Conservation (phyloP, 2,797 vertebrate species). For the Benthosema pterotum region DNA sequence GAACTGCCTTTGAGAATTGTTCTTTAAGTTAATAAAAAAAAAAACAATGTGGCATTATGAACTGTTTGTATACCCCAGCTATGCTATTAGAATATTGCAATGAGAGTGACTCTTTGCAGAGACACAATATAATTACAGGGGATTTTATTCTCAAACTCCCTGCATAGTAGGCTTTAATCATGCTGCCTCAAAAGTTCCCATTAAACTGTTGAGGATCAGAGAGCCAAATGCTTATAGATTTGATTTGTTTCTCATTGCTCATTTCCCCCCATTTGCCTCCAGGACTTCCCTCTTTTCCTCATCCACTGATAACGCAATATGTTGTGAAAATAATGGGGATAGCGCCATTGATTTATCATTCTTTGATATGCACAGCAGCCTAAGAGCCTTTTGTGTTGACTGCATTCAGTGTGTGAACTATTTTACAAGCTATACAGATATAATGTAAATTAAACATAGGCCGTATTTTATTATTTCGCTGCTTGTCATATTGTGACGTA, state of each 20-base stretch:
- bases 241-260: conserved; percentile 14
- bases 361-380: conserved; percentile 28
- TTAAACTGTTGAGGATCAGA: not conserved
- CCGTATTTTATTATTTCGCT: too few relatives aligned
- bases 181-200: not conserved
- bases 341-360: conserved; percentile 13
- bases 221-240: conserved; percentile 1
- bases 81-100: too few relatives aligned
- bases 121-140: too few relatives aligned
- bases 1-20: not conserved
- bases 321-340: conserved; percentile 30
- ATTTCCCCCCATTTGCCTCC: not conserved
- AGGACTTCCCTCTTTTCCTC: too few relatives aligned
- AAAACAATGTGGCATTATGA: too few relatives aligned
- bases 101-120: too few relatives aligned
- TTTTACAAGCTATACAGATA: conserved; percentile 2
- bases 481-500: too few relatives aligned
- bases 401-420: not conserved
- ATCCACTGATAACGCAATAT: conserved; percentile 16
- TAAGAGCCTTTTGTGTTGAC: conserved; percentile 2
- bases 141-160: too few relatives aligned
- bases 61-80: too few relatives aligned
- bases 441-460: not conserved
- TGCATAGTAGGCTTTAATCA: not conserved
- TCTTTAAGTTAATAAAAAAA: conserved; percentile 21